Evolutionary conservation across 2,113 vertebrate species (phyloP).

Genomic region (Oncorhynchus masou): DNA sequence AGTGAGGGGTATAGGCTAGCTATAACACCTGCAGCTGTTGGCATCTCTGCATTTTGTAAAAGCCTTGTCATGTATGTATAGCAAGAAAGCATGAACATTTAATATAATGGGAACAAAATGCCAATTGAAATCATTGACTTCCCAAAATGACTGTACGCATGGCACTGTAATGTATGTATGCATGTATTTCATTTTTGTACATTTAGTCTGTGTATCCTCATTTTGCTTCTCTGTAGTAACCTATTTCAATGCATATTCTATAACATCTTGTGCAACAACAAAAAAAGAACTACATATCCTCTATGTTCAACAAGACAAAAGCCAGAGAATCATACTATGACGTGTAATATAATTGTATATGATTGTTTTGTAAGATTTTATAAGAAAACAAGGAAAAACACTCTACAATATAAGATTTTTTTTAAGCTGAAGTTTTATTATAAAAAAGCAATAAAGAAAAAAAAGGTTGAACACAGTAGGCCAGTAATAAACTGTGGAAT

Average conservation of each 20-base stretch:
- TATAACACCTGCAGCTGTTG: slow-evolving; percentile 20
- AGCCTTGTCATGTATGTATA: slow-evolving; percentile 67
- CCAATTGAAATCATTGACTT: slow-evolving; percentile 67
- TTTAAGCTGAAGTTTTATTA: slow-evolving; percentile 68
- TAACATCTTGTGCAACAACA: slow-evolving; percentile 64
- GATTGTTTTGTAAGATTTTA: slow-evolving; percentile 75
- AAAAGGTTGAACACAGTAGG: slow-evolving; percentile 64
- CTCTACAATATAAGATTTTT: slow-evolving; percentile 61
- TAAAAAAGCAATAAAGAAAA: slow-evolving; percentile 58
- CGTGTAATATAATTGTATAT: slow-evolving; percentile 72
- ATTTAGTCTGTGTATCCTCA: slow-evolving; percentile 51
- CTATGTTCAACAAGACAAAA: slow-evolving; percentile 59
- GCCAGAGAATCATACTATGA: slow-evolving; percentile 54
- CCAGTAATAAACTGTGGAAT: slow-evolving; percentile 74
- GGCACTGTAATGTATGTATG: slow-evolving; percentile 68
- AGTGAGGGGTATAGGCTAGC: slow-evolving; percentile 19
- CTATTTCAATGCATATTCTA: slow-evolving; percentile 65
- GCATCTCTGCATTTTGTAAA: slow-evolving; percentile 49
- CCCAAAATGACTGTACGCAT: slow-evolving; percentile 75
- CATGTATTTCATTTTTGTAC: slow-evolving; percentile 70
- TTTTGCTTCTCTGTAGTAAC: slow-evolving; percentile 53
- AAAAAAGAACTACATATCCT: slow-evolving; percentile 55
- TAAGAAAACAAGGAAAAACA: slow-evolving; percentile 52
- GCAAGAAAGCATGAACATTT: slow-evolving; percentile 71
- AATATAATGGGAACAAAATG: slow-evolving; percentile 61